Conservation (phyloP, 2,888 invertebrate species). For the Lycophotia porphyrea region DNA sequence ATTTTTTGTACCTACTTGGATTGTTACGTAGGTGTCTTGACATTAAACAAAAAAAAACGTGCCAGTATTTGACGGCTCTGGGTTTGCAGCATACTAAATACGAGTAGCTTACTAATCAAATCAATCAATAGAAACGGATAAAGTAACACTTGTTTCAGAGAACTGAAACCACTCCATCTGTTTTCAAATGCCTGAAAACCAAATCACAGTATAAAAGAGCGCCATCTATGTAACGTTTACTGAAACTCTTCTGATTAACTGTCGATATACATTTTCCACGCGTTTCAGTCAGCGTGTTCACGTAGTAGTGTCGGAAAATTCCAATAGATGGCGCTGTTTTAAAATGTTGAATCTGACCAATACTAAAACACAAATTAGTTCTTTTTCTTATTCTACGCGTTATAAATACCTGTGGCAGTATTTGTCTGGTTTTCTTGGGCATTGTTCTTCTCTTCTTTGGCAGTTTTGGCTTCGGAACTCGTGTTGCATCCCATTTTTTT, state of each 20-base stretch:
- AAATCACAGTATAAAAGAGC: not conserved
- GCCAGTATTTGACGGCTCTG: not conserved
- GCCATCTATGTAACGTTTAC: conserved; percentile 35
- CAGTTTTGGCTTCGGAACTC: conserved; percentile 79
- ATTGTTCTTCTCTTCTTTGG: conserved; percentile 74
- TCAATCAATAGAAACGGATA: not conserved
- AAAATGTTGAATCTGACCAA: not conserved
- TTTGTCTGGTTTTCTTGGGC: conserved; percentile 71
- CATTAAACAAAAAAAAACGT: not conserved
- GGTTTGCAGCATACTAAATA: not conserved
- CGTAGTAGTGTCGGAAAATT: conserved; percentile 31
- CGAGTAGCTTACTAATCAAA: not conserved
- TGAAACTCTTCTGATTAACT: not conserved
- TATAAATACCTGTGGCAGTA: conserved; percentile 69
- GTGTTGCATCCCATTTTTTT: conserved; percentile 82
- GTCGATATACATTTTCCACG: not conserved
- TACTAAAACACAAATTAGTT: not conserved
- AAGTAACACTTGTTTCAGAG: not conserved
- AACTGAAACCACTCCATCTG: conserved; percentile 28
- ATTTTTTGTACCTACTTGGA: not conserved
- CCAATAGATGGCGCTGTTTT: conserved; percentile 57
- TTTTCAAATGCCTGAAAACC: not conserved
- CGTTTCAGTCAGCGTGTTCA: not conserved
- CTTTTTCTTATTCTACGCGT: not conserved
- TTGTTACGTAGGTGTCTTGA: not conserved